Evolutionary conservation across 2,113 vertebrate genomes (phyloP), one percentile per base, ranked within the genome.

Genomic region (Aleadryas rufinucha): DNA sequence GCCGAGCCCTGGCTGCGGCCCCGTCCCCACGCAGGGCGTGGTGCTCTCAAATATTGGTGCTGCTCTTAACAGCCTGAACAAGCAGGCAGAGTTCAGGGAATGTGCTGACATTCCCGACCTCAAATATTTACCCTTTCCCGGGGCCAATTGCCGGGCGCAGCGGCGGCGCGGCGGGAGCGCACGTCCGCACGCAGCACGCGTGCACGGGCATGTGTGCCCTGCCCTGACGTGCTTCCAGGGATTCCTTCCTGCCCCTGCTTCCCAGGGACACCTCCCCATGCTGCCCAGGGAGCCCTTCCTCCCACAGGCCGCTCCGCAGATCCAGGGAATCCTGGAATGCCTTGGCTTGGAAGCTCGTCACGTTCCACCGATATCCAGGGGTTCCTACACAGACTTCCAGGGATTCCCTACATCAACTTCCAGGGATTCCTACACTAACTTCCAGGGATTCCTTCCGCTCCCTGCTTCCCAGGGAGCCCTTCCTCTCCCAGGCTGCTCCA

Each of bases 41-140:
- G 96, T 54, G 31, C 89, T 77, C 95, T 96, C 94, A 97, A 97
- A 97, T 97, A 96, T 97, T 96, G 95, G 97, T 11, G 96, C 93
- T 95, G 14, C 90, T 95, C 97, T 96, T 85, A 93, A 92, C 94
- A 96, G 79, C 82, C 91, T 90, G 90, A 97, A 84, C 94, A 97
- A 96, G 93, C 95, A 95, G 95, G 94, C 88, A 95, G 93, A 90
- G 93, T 93, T 94, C 92, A 94, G 84, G 84, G 88, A 96, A 95
- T 95, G 93, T 89, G 88, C 89, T 92, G 92, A 92, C 87, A 94
- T 95, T 47, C 95, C 91, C 83, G 96, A 96, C 96, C 95, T 95
- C 96, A 93, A 93, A 96, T 94, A 95, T 96, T 97, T 97, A 93
- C 96, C 72, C 16, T 95, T 63, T 18, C 89, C 20, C 24, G 20